phyloP scores from a whole-genome alignment of 2,888 invertebrate species.

The Scelioninae gen. 2 region DNA sequence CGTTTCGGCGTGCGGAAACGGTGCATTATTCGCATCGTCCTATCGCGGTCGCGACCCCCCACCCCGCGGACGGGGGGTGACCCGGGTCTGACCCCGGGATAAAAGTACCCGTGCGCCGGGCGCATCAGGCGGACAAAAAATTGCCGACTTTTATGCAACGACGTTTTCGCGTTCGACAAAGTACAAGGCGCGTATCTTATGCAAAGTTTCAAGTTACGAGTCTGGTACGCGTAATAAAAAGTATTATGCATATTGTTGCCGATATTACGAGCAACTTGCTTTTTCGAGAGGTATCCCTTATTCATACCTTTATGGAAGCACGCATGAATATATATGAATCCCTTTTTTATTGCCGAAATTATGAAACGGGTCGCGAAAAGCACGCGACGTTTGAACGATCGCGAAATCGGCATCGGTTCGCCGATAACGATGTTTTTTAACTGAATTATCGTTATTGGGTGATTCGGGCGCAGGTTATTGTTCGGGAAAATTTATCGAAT shows the following conservation, averaged over 20 bases:
- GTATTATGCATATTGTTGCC: slow-evolving; percentile 42
- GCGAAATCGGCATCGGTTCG: too few species aligned
- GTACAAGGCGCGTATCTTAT: slow-evolving; percentile 46
- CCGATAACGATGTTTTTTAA: too few species aligned
- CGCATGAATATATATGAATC: slow-evolving; percentile 27
- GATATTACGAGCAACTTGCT: slow-evolving; percentile 43
- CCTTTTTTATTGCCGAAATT: slow-evolving; percentile 15
- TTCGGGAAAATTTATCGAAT: too few species aligned
- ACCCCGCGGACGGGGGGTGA: slow-evolving; percentile 24
- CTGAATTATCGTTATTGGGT: too few species aligned
- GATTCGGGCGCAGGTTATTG: too few species aligned
- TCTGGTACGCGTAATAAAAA: slow-evolving; percentile 46
- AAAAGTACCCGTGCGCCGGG: slow-evolving; percentile 32
- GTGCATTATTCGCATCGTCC: slow-evolving; percentile 39
- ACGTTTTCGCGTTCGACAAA: slow-evolving; percentile 51
- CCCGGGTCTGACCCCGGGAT: slow-evolving; percentile 36
- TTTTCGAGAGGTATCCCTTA: slow-evolving; percentile 18
- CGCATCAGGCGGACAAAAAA: slow-evolving; percentile 54
- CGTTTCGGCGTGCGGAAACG: slow-evolving; percentile 36
- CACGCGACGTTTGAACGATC: too few species aligned
- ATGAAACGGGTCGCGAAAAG: background rate
- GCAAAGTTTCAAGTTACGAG: slow-evolving; percentile 51
- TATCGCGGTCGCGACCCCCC: slow-evolving; percentile 34
- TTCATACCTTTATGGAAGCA: slow-evolving; percentile 12
- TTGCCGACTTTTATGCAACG: slow-evolving; percentile 51